These are phyloP conservation scores for Peromyscus attwateri DNA, from an alignment of 2,797 vertebrate species.

Conservation along the genomic window DNA sequence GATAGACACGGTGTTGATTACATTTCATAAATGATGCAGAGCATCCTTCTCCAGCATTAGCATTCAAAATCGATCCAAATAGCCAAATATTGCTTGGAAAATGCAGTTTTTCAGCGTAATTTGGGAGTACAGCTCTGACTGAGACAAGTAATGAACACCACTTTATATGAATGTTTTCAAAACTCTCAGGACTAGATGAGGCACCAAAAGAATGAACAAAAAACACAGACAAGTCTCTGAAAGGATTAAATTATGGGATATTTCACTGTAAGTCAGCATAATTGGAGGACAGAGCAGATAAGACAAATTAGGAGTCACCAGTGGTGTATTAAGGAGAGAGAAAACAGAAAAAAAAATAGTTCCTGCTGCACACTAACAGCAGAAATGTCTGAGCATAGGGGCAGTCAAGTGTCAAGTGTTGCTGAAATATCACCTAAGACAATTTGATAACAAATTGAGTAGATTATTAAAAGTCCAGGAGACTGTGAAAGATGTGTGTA, in stretches of 20 bases:
- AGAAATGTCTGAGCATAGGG: not conserved
- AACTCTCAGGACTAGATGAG: not conserved
- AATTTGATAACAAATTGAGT: not conserved
- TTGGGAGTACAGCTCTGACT: not conserved
- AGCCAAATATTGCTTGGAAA: not conserved
- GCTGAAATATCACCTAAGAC: not conserved
- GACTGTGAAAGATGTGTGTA: not conserved
- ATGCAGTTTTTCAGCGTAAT: not conserved
- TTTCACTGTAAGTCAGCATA: not conserved
- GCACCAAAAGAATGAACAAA: not conserved
- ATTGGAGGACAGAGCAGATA: not conserved
- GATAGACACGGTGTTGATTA: not conserved
- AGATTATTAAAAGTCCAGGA: not conserved
- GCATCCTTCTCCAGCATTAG: not conserved
- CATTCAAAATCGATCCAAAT: not conserved
- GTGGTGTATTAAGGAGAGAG: not conserved
- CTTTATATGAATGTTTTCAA: not conserved
- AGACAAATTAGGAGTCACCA: not conserved
- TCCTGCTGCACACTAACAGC: not conserved
- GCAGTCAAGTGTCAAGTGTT: not conserved
- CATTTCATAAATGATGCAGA: not conserved
- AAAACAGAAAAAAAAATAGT: not conserved
- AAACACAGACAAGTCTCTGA: not conserved
- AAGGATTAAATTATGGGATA: not conserved
- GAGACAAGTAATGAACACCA: not conserved